phyloP scores from a whole-genome alignment of 2,888 invertebrate species.

The Rhagonycha lutea region DNA sequence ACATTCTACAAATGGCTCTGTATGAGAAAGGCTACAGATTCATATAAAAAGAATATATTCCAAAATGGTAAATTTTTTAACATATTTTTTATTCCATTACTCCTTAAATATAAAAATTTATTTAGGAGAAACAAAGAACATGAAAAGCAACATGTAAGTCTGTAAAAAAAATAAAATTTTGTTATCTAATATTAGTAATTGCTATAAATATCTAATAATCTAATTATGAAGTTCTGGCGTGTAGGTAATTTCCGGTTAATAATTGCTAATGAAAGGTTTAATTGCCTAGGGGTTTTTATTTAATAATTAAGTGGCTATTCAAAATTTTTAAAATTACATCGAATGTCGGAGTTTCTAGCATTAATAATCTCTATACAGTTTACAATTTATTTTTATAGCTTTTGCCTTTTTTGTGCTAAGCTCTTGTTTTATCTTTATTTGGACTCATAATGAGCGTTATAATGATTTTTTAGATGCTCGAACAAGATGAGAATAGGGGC shows the following conservation, averaged over 20 bases:
- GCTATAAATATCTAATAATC: slow-evolving; percentile 25
- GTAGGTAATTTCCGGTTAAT: slow-evolving; percentile 22
- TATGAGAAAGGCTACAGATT: slow-evolving; percentile 32
- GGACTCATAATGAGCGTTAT: slow-evolving; percentile 49
- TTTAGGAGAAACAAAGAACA: slow-evolving; percentile 19
- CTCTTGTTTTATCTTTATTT: slow-evolving; percentile 50
- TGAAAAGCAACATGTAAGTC: background rate
- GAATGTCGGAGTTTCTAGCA: slow-evolving; percentile 17
- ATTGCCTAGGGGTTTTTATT: slow-evolving; percentile 17
- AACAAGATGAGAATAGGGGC: slow-evolving; percentile 42
- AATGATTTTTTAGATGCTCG: slow-evolving; percentile 51
- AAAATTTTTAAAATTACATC: slow-evolving; percentile 18
- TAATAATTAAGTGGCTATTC: slow-evolving; percentile 18
- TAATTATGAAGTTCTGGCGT: slow-evolving; percentile 23
- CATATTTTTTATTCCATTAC: slow-evolving; percentile 29
- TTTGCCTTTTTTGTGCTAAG: slow-evolving; percentile 44
- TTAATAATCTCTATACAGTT: slow-evolving; percentile 39
- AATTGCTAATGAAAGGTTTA: slow-evolving; percentile 24
- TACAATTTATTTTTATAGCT: slow-evolving; percentile 49
- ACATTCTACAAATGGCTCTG: slow-evolving; percentile 37
- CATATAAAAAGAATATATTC: slow-evolving; percentile 34
- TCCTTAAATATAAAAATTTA: slow-evolving; percentile 23
- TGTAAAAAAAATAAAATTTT: background rate
- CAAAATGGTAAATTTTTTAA: slow-evolving; percentile 33
- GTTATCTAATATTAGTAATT: slow-evolving; percentile 2